Percentiles rank a stretch among this genome's conserved stretches.
These are phyloP conservation scores for Terebella lapidaria DNA, from an alignment of 2,888 invertebrate genomes.

Conservation along the genomic window DNA sequence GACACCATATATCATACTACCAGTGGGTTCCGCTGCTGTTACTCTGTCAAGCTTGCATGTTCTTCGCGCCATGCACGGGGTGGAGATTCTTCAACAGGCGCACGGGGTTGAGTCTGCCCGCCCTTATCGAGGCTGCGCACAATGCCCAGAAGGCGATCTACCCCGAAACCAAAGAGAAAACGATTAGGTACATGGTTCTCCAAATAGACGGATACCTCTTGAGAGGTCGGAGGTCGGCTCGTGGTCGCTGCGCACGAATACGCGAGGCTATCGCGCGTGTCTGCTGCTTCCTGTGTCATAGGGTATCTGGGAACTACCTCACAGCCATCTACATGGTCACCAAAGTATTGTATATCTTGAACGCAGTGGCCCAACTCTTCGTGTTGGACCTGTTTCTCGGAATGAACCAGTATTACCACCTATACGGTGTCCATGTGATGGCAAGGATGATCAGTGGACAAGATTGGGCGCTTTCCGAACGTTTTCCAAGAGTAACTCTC, in stretches of 20 bases:
- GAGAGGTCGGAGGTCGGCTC: constrained; percentile 47
- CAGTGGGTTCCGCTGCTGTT: constrained; percentile 55
- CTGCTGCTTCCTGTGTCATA: constrained; percentile 49
- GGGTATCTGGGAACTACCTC: constrained; percentile 54
- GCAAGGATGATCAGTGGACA: constrained; percentile 46
- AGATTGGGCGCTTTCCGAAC: constrained; percentile 43
- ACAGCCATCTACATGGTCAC: constrained; percentile 51
- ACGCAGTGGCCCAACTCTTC: constrained; percentile 55
- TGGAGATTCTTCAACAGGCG: constrained; percentile 52
- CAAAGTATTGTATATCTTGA: constrained; percentile 53
- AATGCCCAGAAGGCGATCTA: constrained; percentile 15
- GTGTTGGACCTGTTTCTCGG: constrained; percentile 55
- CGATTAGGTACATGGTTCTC: constrained; percentile 35
- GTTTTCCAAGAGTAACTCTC: constrained; percentile 51
- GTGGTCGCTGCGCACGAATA: constrained; percentile 42
- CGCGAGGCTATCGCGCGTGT: constrained; percentile 44
- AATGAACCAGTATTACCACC: constrained; percentile 36
- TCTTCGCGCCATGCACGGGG: constrained; percentile 51
- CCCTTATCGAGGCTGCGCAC: constrained; percentile 18
- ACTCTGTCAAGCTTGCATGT: constrained; percentile 15
- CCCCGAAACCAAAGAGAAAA: constrained; percentile 19
- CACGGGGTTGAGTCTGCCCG: constrained; percentile 15
- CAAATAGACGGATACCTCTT: constrained; percentile 18
- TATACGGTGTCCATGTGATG: constrained; percentile 54
- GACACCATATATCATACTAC: constrained; percentile 50